phyloP scores from a whole-genome alignment of 2,888 invertebrate species.

The Blomia tropicalis region DNA sequence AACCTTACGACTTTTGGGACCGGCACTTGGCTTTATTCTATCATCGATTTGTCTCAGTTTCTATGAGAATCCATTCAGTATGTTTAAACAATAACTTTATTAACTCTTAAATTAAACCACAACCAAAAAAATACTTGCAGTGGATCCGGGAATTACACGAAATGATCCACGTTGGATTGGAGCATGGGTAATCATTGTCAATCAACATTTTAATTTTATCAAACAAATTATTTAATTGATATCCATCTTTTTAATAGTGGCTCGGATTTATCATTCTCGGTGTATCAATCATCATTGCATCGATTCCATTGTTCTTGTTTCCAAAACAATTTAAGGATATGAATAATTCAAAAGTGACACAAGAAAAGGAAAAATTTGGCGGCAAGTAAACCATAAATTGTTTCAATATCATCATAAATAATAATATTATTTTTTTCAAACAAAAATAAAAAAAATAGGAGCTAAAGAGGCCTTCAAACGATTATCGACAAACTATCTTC shows the following conservation, averaged over 20 bases:
- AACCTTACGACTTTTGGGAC: conserved; percentile 29
- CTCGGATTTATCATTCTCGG: conserved; percentile 32
- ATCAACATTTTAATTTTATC: neutral
- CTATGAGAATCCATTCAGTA: conserved; percentile 31
- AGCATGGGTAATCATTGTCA: conserved; percentile 21
- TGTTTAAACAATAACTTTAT: conserved; percentile 16
- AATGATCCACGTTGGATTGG: conserved; percentile 32
- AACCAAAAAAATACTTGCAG: conserved; percentile 27
- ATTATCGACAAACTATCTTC: conserved; percentile 28
- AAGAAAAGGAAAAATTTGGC: neutral
- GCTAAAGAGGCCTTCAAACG: conserved; percentile 26
- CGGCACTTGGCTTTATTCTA: conserved; percentile 30
- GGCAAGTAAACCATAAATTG: neutral
- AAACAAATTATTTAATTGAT: too few relatives aligned
- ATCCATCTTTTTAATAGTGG: conserved; percentile 32
- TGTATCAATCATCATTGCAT: conserved; percentile 25
- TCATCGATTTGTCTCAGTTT: conserved; percentile 29
- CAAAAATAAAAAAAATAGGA: conserved; percentile 20
- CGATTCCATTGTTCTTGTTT: conserved; percentile 30
- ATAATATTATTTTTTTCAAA: neutral
- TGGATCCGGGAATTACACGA: conserved; percentile 28
- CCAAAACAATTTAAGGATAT: conserved; percentile 27
- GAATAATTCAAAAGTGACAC: neutral
- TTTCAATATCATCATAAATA: neutral
- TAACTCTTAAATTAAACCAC: neutral